Base-by-base conservation (phyloP, 2,797 vertebrate species). In the Dendrocincla fuliginosa region DNA sequence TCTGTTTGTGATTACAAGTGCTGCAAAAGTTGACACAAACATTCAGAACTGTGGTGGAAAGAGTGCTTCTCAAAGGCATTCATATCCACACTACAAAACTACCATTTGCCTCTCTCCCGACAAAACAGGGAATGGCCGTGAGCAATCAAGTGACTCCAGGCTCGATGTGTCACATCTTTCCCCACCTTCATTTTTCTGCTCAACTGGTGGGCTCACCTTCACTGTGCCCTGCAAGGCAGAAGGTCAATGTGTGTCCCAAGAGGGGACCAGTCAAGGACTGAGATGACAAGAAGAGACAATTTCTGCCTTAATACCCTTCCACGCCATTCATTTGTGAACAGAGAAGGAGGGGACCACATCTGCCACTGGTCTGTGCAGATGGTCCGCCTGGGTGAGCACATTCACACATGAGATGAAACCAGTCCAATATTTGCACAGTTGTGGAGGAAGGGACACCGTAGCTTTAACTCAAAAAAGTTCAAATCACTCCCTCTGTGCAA, bases 51-150 rank as follows among this genome's bases (percentile, higher is more conserved):
- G 30, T 7, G 10, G 42, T 41, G 44, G 52, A 91, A 92, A 57
- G 20, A 32, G 18, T 10, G 13, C 22, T 70, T 87, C 46, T 83
- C 0, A 0, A 89, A 85, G 41, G 13, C 5, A 4, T 83, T 92
- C 11, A 2, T 20, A 35, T 25, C 37, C 39, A 30, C 20, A 32
- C 10, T 27, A 60, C 22, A 39, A 30, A 91, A 33, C 0, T 16
- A 55, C 27, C 1, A 1, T 23, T 90, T 82, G 12, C 18, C 18
- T 42, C 25, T 52, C 25, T 78, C 7, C 10, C 20, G 5, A 10
- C 0, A 5, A 12, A 88, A 33, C 0, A 1, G 4, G 33, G n/a
- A 63, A 47, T 0, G 7, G 44, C 39, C 1, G 0, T 5, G 24
- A n/a, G 63, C 24, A 57, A 4, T 6, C 0, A 0, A 81, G 25